Base-by-base conservation (phyloP, 2,113 vertebrate genomes). In the Rhizomys pruinosus region DNA sequence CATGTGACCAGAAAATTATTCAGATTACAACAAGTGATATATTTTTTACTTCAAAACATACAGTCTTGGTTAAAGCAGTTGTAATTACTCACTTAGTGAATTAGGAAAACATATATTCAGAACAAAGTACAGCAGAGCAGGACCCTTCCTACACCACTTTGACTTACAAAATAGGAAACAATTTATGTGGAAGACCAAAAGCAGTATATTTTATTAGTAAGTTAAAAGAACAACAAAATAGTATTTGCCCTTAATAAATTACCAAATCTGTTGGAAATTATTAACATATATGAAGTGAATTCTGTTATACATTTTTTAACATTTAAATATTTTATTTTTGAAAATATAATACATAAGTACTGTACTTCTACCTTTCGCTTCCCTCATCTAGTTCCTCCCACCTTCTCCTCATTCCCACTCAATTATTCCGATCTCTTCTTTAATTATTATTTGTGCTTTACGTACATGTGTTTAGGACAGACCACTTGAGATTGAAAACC, bases 41-140 rank as follows among this genome's bases (percentile, higher is more conserved):
- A 22, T 84, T 79, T 96, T 89, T 94, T 57, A 89, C 29, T 93
- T 89, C 23, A 44, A 89, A 92, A 92, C 5, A 55, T 3, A 39
- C 25, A 55, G 19, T 68, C 66, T 77, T 47, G 44, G 44, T 81
- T 93, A 84, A 1, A 69, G 16, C 44, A 61, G 44, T 86, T 79
- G 42, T 61, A 90, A 72, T 63, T 80, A 52, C 44, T 82, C 73
- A 71, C 74, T 64, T 79, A 82, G 84, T n/a, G 64, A 34, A 96
- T 95, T 44, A 82, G 95, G 84, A 92, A 91, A 95, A 44, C 39
- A 66, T 89, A 84, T 73, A 95, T 91, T 93, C 96, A 97, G 87
- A 87, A 91, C 96, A 84, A 93, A 97, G 93, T 87, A 87, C 91
- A 96, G 89, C 39, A 81, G 61, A 93, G 13, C 42, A 47, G 71